Evolutionary conservation across 2,797 vertebrate genomes (phyloP), one percentile per base, ranked within the genome.

Genomic region (Protonibea diacanthus): DNA sequence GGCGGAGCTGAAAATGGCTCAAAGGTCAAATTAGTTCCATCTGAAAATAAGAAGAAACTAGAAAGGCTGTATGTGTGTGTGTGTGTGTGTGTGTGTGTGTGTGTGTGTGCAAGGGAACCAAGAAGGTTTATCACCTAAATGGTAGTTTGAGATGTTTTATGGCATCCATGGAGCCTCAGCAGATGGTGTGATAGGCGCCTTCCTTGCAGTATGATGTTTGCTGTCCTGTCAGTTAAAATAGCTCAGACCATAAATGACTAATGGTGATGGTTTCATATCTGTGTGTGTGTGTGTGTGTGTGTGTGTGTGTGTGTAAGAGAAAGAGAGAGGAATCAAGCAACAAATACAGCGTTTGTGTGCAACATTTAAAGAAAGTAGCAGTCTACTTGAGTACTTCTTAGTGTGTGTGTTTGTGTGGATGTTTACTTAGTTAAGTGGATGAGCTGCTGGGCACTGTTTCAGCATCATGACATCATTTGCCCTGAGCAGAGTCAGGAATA

Each of bases 11-110:
- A 70, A 82, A 81, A 81, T 76, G 47, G 71, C 81, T 84, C 72
- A 87, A 90, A 91, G 84, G 91, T 91, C 87, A 91, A 74, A 91
- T 88, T 85, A 85, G 65, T 91, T 80, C 82, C 62, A 83, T 83
- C 55, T 87, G 83, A 82, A 78, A 82, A 68, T 69, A 82, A 76
- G 62, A 70, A 66, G 55, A 70, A 76, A 73, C 0, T 0, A 3
- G 14, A 76, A 55, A 49, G 47, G 42, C 27, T 67, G 42, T 45
- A 33, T 17, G 11, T 55, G 15, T 60, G 33, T 11, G 68, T 49
- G 55, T 6, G 33, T 67, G 56, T 23, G 47, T 70, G 65, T 42
- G 44, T 45, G 65, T 27, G 59, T 68, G 44, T 5, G 11, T 29
- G 15, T 47, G 27, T 40, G n/a, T 60, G 56, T 17, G 56, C 18